A percentile compares a stretch with the other conserved stretches of the same genome.
These are phyloP conservation scores for Neotoma lepida DNA, from an alignment of 2,113 vertebrate genomes.

Conservation along the genomic window DNA sequence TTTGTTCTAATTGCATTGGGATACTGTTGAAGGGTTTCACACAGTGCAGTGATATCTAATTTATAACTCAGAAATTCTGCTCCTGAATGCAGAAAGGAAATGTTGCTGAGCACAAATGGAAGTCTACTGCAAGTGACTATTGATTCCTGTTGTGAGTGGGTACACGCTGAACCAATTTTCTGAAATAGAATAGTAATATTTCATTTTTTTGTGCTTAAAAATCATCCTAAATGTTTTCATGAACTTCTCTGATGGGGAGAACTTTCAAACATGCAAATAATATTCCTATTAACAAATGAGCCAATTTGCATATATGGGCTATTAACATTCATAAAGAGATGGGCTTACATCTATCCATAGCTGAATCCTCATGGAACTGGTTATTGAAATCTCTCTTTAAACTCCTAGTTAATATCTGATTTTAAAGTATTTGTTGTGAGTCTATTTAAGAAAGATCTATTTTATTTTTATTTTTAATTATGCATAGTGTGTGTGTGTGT, in stretches of 20 bases:
- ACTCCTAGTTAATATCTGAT: not conserved
- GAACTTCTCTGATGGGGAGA: not conserved
- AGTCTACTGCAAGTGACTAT: not conserved
- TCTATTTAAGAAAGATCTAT: not conserved
- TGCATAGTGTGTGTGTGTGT: not conserved
- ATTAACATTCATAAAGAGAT: conserved; percentile 32
- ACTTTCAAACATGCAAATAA: conserved; percentile 39
- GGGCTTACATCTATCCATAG: conserved; percentile 4
- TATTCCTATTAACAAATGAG: not conserved
- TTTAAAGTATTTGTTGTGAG: not conserved
- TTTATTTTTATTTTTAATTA: not conserved
- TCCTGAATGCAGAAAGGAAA: not conserved
- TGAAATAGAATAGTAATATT: not conserved
- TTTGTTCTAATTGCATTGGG: conserved; percentile 30
- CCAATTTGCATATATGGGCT: not conserved
- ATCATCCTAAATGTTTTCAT: conserved; percentile 33
- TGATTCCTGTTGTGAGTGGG: not conserved
- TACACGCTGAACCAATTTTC: not conserved
- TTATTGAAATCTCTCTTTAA: not conserved
- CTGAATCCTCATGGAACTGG: conserved; percentile 3
- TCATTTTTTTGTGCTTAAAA: conserved; percentile 35
- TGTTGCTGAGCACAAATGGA: not conserved
- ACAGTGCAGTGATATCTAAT: not conserved
- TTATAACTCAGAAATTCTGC: conserved; percentile 15
- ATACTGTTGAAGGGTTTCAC: conserved; percentile 13